Evolutionary conservation across 2,888 invertebrate species (phyloP), one percentile per base, ranked within the genome.

Genomic region (Diploptera punctata): DNA sequence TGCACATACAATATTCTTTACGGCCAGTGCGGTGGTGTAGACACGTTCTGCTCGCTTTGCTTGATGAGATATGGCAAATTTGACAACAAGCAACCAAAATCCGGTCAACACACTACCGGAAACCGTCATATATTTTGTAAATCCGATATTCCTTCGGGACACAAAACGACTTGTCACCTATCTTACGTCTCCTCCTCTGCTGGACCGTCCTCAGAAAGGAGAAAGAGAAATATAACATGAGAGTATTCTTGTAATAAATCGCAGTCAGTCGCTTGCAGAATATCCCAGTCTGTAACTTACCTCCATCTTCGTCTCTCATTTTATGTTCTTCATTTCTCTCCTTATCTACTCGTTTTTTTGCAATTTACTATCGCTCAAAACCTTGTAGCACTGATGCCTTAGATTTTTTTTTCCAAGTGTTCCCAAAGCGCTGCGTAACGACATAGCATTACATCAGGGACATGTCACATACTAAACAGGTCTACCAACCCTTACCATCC

Each of bases 331-430:
- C 47, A 70, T 65, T 70, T 61, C 19, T 44, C 49, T 62, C 31
- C 65, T 70, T 70, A 70, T 65, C 70, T 62, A 38, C 52, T 49
- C 29, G 29, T 16, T 31, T 52, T 65, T 65, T 26, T 52, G 52
- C 65, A 65, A 65, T 70, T 65, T 70, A 65, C 65, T 38, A 52
- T 38, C n/a, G 65, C 49, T 65, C 52, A 65, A 70, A 62, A 18
- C 38, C 24, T 3, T 54, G 29, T 65, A 65, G 52, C 65, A 52
- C 65, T 70, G 54, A 70, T 70, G 62, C 29, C 47, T 47, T 29
- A 18, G 21, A 49, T n/a, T 18, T 4, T 49, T 49, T 18, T 4
- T 19, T 49, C 19, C 5, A 18, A 49, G 49, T 4, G 18, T 49
- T 49, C 49, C 18, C 49, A 19, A 49, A 49, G 49, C 54, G 54